These are phyloP conservation scores for Brachionus calyciflorus DNA, from an alignment of 1,140 invertebrate species.

Conservation along the genomic window DNA sequence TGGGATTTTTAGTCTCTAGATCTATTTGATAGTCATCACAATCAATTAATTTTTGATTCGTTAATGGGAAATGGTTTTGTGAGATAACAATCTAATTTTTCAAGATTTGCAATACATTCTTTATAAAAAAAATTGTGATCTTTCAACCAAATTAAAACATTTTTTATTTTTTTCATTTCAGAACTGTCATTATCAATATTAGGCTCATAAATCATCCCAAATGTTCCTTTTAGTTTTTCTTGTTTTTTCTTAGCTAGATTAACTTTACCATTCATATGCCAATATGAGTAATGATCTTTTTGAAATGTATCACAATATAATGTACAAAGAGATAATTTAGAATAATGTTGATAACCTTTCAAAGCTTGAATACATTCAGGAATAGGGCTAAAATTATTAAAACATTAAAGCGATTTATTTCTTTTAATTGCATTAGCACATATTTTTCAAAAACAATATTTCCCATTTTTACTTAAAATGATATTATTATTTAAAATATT, in stretches of 20 bases:
- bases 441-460: too few relatives aligned
- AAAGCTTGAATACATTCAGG: neutral
- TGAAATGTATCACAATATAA: neutral
- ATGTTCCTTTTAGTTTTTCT: slow-evolving; percentile 7
- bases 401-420: neutral
- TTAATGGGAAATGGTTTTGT: too few relatives aligned
- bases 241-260: neutral
- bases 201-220: slow-evolving; percentile 1
- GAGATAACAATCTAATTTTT: neutral
- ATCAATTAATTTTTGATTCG: too few relatives aligned
- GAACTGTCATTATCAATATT: neutral
- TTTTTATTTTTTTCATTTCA: neutral
- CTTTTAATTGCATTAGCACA: too few relatives aligned
- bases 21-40: too few relatives aligned
- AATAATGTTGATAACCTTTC: neutral
- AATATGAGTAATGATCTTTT: neutral
- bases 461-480: too few relatives aligned
- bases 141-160: neutral
- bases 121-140: neutral
- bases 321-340: neutral
- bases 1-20: too few relatives aligned
- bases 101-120: neutral
- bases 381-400: neutral
- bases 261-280: neutral
- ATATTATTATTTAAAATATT: too few relatives aligned